These are phyloP conservation scores for Ostrea edulis DNA, from an alignment of 1,140 invertebrate genomes.

Conservation along the genomic window DNA sequence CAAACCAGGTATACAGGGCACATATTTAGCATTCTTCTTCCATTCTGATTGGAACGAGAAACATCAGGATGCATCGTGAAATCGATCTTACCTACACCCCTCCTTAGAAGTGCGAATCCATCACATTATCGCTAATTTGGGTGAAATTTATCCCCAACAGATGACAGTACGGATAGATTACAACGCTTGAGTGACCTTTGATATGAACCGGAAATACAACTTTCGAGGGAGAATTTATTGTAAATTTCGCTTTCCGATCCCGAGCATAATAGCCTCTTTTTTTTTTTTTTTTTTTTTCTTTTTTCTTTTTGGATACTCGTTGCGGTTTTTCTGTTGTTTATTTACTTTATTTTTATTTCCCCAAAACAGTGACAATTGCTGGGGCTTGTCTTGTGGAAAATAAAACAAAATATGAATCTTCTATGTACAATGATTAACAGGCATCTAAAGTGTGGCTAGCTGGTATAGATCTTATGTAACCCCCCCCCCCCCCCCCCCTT, in stretches of 20 bases:
- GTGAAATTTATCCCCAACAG: conserved; percentile 45
- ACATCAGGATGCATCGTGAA: neutral
- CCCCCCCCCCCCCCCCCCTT: too few species aligned
- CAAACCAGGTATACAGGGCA: neutral
- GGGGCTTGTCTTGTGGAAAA: too few species aligned
- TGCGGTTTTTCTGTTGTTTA: too few species aligned
- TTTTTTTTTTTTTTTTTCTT: too few species aligned
- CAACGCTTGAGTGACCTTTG: conserved; percentile 46
- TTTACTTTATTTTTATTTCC: too few species aligned
- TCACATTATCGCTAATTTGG: conserved; percentile 22
- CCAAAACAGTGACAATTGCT: too few species aligned
- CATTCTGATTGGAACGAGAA: neutral
- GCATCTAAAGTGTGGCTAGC: too few species aligned
- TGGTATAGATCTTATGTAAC: too few species aligned
- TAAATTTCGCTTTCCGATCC: neutral
- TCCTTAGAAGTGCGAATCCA: neutral
- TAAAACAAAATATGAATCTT: too few species aligned
- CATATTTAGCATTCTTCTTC: conserved; percentile 19
- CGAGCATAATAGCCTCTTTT: neutral
- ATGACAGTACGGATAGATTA: conserved; percentile 50
- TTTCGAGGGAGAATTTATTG: conserved; percentile 42
- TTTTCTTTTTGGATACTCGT: too few species aligned
- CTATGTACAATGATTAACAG: too few species aligned
- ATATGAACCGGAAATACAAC: conserved; percentile 46
- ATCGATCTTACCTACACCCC: conserved; percentile 28